Percentiles rank a stretch among this genome's conserved stretches.
Evolutionary conservation across 2,797 vertebrate species (phyloP).

Genomic region (Enteromius paludinosus): DNA sequence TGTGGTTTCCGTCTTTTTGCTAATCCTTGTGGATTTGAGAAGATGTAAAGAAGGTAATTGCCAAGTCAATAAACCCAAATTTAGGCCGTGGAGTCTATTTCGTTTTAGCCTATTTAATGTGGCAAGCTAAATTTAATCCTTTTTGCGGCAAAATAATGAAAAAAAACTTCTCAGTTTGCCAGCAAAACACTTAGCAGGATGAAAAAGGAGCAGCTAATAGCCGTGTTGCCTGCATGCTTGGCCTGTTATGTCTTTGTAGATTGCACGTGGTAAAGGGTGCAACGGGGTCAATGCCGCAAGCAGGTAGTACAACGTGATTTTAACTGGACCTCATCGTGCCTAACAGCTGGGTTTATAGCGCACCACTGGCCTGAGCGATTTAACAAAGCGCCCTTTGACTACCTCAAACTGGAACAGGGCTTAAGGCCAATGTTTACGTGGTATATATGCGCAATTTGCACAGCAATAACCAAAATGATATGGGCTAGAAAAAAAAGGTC

Average conservation of each 20-base stretch:
- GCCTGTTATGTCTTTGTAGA: constrained; percentile 71
- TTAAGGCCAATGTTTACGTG: constrained; percentile 58
- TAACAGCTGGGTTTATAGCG: constrained; percentile 69
- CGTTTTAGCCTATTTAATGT: constrained; percentile 61
- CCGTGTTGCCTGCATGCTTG: constrained; percentile 58
- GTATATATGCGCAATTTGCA: constrained; percentile 57
- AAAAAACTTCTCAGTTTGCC: constrained; percentile 65
- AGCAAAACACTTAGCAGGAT: constrained; percentile 69
- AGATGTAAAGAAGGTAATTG: constrained; percentile 54
- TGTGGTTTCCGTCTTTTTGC: neutral
- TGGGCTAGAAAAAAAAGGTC: constrained; percentile 36
- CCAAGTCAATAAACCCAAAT: constrained; percentile 55
- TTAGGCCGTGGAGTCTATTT: constrained; percentile 55
- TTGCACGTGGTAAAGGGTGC: constrained; percentile 64
- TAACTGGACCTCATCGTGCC: constrained; percentile 52
- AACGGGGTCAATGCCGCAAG: constrained; percentile 66
- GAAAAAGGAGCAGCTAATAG: constrained; percentile 64
- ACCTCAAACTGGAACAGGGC: constrained; percentile 59
- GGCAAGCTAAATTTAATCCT: constrained; percentile 69
- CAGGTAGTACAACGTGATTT: constrained; percentile 69
- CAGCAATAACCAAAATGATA: constrained; percentile 45
- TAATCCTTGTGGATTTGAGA: constrained; percentile 54
- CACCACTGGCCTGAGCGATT: constrained; percentile 63
- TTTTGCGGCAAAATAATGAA: constrained; percentile 54
- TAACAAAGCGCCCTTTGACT: constrained; percentile 64